Conservation (phyloP, 2,888 invertebrate species). For the Synanthedon tipuliformis region DNA sequence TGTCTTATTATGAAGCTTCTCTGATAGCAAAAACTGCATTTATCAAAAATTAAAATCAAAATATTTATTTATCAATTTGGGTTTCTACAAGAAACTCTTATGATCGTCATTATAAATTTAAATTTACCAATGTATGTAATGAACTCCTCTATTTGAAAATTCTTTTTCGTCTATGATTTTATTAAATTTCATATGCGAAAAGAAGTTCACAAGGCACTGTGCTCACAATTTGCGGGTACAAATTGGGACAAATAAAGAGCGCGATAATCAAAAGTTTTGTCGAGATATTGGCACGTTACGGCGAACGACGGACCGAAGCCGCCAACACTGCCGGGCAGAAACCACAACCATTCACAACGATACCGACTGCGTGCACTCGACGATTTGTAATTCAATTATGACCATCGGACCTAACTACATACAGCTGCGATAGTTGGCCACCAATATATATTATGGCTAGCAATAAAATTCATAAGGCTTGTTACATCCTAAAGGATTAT, state of each 20-base stretch:
- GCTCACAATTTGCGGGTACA: conserved; percentile 40
- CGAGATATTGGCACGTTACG: conserved; percentile 25
- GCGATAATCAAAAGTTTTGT: conserved; percentile 34
- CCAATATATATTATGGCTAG: conserved; percentile 11
- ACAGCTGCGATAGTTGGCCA: conserved; percentile 13
- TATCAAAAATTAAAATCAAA: too few species aligned
- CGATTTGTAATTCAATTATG: conserved; percentile 39
- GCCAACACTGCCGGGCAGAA: conserved; percentile 3
- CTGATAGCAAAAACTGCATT: too few species aligned
- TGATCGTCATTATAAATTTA: too few species aligned
- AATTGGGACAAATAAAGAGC: conserved; percentile 34
- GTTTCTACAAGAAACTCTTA: too few species aligned
- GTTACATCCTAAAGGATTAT: conserved; percentile 8
- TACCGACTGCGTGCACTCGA: neutral
- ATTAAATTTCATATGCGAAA: neutral
- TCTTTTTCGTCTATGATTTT: too few species aligned
- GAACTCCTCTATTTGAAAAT: too few species aligned
- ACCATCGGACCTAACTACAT: conserved; percentile 15
- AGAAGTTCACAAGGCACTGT: conserved; percentile 14
- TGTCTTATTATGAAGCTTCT: too few species aligned
- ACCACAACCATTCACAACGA: neutral
- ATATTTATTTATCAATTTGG: too few species aligned
- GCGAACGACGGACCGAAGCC: conserved; percentile 10
- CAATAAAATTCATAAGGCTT: conserved; percentile 43
- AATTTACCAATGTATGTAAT: too few species aligned